Percentiles rank a stretch among this genome's conserved stretches.
Evolutionary conservation across 2,113 vertebrate genomes (phyloP).

Genomic region (Mustelus asterias): DNA sequence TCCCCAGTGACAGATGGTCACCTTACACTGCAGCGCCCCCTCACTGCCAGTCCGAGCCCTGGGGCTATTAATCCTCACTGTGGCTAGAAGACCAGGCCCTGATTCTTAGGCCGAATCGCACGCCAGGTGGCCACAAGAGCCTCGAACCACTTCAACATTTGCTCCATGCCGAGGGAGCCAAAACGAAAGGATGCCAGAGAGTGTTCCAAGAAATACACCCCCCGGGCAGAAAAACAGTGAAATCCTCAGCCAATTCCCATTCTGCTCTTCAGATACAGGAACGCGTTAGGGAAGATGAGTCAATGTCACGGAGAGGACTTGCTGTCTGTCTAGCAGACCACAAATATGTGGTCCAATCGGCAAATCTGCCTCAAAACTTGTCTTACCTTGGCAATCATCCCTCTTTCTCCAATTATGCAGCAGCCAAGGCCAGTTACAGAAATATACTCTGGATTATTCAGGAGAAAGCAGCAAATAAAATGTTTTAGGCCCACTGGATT

Average conservation of each 20-base stretch:
- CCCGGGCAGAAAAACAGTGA: background rate
- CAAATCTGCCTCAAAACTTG: background rate
- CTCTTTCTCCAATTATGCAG: background rate
- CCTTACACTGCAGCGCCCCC: too few species aligned
- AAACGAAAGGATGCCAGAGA: background rate
- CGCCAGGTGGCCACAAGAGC: background rate
- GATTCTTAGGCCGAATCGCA: too few species aligned
- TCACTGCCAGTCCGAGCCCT: too few species aligned
- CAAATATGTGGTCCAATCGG: background rate
- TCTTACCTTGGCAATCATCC: background rate
- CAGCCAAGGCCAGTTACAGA: background rate
- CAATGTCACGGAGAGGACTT: background rate
- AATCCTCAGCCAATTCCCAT: background rate
- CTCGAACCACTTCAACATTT: background rate
- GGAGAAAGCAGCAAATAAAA: background rate
- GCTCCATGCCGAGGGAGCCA: background rate
- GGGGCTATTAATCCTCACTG: background rate
- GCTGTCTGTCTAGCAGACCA: background rate
- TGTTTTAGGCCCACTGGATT: background rate
- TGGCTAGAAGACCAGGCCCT: background rate
- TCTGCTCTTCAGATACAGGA: background rate
- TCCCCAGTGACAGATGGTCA: too few species aligned
- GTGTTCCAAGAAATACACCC: background rate
- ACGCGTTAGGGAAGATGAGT: background rate
- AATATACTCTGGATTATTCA: background rate